Conservation (phyloP, 2,113 vertebrate genomes). For the Panthera uncia region DNA sequence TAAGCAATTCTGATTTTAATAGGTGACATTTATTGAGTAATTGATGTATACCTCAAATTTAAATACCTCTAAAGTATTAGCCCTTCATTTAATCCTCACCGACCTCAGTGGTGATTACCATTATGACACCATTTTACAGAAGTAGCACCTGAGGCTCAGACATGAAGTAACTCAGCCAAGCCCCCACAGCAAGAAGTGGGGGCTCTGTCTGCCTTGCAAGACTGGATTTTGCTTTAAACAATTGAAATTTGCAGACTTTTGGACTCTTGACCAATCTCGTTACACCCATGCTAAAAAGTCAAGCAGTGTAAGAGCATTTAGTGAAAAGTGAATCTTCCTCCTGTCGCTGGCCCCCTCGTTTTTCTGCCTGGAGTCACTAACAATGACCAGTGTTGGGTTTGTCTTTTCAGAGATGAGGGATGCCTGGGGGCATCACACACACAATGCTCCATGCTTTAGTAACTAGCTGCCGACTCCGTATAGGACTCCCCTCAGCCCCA, state of each 20-base stretch:
- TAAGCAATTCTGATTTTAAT: not conserved
- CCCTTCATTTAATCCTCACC: not conserved
- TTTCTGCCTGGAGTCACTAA: not conserved
- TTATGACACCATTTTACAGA: not conserved
- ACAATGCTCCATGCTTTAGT: accelerated
- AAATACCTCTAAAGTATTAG: not conserved
- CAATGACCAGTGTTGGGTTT: not conserved
- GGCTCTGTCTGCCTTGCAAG: not conserved
- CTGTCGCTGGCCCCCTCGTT: accelerated
- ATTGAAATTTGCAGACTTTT: not conserved
- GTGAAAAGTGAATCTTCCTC: not conserved
- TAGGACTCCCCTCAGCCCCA: too few species aligned
- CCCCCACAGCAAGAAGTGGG: not conserved
- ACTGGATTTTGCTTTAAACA: not conserved
- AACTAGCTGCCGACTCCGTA: not conserved
- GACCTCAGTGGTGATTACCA: not conserved
- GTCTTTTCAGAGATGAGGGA: not conserved
- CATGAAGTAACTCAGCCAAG: not conserved
- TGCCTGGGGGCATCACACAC: accelerated
- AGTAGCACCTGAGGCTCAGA: not conserved
- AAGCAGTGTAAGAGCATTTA: not conserved
- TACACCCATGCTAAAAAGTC: not conserved
- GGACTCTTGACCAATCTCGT: not conserved
- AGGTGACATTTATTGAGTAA: not conserved
- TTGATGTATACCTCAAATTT: not conserved